These are phyloP conservation scores for Ptychodera flava DNA, from an alignment of 35 echinoderm and acorn worm genomes.

Conservation along the genomic window DNA sequence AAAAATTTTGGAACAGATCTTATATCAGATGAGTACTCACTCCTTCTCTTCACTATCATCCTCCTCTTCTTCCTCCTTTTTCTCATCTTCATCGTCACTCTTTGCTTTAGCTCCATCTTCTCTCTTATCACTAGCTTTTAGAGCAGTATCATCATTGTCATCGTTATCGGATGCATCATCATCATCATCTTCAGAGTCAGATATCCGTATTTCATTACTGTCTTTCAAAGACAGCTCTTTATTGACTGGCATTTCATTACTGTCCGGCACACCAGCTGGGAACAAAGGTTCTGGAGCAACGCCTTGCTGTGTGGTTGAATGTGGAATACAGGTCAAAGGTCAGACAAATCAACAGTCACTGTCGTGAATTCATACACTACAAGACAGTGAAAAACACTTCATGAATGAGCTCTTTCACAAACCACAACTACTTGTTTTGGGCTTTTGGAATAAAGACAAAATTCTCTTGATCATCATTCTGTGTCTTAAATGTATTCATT, in stretches of 20 bases:
- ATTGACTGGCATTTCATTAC: no score
- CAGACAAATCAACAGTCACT: no score
- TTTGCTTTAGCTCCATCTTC: background rate
- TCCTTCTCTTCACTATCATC: constrained; percentile 28
- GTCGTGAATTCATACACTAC: no score
- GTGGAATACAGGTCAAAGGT: no score
- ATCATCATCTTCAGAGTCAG: constrained; percentile 54
- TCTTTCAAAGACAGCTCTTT: constrained; percentile 9
- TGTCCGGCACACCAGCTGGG: constrained; percentile 32
- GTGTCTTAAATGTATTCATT: background rate
- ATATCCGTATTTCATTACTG: constrained; percentile 41
- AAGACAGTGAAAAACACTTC: background rate
- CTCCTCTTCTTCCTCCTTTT: constrained; percentile 16
- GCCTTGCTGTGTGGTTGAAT: constrained; percentile 97
- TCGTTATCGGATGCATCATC: background rate
- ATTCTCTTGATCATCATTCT: background rate
- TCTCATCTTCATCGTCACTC: background rate
- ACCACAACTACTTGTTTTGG: background rate
- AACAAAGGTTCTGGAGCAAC: constrained; percentile 56
- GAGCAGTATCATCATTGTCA: background rate
- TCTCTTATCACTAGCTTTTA: background rate
- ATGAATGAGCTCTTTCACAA: background rate
- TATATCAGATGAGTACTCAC: no score
- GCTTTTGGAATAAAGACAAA: background rate
- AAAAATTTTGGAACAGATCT: no score